These are phyloP conservation scores for Halichoeres trimaculatus DNA, from an alignment of 2,113 vertebrate species.

Conservation along the genomic window DNA sequence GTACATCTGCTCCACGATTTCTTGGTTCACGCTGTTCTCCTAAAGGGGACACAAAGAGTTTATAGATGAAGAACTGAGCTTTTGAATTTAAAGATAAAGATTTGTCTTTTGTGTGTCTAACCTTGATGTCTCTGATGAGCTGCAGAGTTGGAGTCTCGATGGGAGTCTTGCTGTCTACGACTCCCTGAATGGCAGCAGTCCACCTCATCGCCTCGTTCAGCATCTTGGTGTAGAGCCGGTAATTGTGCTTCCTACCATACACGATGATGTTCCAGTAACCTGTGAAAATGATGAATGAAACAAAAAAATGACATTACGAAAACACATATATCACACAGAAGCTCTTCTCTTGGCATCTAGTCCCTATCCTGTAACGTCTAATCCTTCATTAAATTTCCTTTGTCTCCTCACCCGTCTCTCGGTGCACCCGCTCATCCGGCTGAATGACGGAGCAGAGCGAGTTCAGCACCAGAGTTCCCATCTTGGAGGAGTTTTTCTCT, in stretches of 20 bases:
- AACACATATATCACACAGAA: neutral
- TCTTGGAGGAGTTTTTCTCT: slow-evolving; percentile 89
- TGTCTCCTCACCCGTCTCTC: slow-evolving; percentile 87
- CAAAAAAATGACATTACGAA: neutral
- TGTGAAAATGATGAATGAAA: slow-evolving; percentile 46
- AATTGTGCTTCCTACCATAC: slow-evolving; percentile 91
- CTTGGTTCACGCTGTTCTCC: slow-evolving; percentile 91
- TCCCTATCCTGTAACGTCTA: slow-evolving; percentile 12
- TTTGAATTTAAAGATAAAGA: neutral
- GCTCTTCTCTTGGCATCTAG: neutral
- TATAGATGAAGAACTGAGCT: neutral
- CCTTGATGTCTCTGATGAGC: slow-evolving; percentile 93
- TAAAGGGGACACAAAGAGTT: slow-evolving; percentile 49
- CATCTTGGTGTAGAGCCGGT: slow-evolving; percentile 90
- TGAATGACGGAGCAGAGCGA: slow-evolving; percentile 92
- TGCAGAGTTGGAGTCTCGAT: slow-evolving; percentile 95
- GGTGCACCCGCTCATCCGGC: slow-evolving; percentile 89
- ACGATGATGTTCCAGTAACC: slow-evolving; percentile 94
- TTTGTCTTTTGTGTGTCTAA: slow-evolving; percentile 48
- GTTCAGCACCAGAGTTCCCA: slow-evolving; percentile 92
- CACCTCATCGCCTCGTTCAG: slow-evolving; percentile 93
- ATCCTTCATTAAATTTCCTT: slow-evolving; percentile 53
- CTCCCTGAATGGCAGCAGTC: slow-evolving; percentile 90
- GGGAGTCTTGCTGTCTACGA: slow-evolving; percentile 92
- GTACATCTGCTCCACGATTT: slow-evolving; percentile 92